Evolutionary conservation across 2,797 vertebrate species (phyloP).

Genomic region (Clarias pachynema): DNA sequence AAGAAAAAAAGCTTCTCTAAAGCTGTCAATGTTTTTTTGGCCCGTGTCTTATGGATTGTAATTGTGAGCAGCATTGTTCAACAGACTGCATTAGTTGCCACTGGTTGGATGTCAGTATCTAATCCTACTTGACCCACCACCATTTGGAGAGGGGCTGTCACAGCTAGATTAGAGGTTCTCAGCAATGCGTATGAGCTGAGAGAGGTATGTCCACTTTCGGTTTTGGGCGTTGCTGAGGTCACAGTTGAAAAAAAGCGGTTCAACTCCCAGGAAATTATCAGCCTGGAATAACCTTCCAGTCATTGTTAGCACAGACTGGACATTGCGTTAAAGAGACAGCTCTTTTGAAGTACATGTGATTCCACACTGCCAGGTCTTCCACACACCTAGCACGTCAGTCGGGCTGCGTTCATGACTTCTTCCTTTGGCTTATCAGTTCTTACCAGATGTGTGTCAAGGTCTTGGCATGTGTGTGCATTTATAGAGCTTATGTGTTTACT

Average conservation of each 20-base stretch:
- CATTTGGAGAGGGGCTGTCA: not conserved
- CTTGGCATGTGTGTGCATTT: not conserved
- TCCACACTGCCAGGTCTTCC: not conserved
- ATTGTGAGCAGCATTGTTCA: not conserved
- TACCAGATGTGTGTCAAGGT: not conserved
- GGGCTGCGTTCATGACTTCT: not conserved
- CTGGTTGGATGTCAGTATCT: not conserved
- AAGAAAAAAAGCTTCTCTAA: not conserved
- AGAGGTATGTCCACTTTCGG: not conserved
- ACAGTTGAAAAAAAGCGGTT: not conserved
- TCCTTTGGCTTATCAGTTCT: not conserved
- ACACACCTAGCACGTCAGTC: not conserved
- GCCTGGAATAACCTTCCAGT: not conserved
- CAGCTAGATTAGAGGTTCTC: not conserved
- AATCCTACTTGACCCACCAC: not conserved
- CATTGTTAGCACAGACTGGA: not conserved
- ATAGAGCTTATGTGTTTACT: not conserved
- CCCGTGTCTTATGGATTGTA: not conserved
- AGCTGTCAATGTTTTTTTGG: not conserved
- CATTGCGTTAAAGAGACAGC: not conserved
- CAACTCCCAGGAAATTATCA: not conserved
- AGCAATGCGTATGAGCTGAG: not conserved
- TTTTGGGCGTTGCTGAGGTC: not conserved
- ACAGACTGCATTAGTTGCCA: not conserved
- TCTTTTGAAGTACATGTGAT: not conserved